A percentile compares a stretch with the other conserved stretches of the same genome.
Conservation (phyloP, 2,797 vertebrate species). For the Intellagama lesueurii region DNA sequence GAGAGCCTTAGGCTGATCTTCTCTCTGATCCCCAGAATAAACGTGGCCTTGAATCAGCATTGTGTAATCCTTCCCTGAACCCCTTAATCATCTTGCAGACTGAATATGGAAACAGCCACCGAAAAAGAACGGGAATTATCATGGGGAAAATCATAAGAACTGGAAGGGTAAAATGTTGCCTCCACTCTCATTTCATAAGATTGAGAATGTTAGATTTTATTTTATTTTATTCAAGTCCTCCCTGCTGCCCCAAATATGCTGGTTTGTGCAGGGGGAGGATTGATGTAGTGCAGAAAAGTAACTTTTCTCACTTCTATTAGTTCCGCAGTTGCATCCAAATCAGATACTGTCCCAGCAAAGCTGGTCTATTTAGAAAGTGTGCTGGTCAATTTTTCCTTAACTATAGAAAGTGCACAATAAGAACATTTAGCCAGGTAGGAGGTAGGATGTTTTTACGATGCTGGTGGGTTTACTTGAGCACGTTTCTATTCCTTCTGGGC, state of each 20-base stretch:
- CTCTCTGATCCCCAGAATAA: not conserved
- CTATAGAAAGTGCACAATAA: not conserved
- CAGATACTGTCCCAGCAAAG: fast-evolving
- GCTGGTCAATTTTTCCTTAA: not conserved
- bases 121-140: not conserved
- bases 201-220: too few relatives aligned
- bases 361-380: not conserved
- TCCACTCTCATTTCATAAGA: not conserved
- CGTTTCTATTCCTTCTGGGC: slow-evolving; percentile 15
- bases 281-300: too few relatives aligned
- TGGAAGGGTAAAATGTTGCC: fast-evolving
- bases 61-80: not conserved
- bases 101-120: not conserved
- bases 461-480: not conserved
- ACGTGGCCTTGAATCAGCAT: not conserved
- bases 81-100: slow-evolving; percentile 15
- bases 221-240: too few relatives aligned
- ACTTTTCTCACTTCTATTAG: too few relatives aligned
- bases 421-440: not conserved
- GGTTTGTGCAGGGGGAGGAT: too few relatives aligned
- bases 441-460: not conserved
- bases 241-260: too few relatives aligned
- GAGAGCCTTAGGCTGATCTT: not conserved
- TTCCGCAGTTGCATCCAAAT: fast-evolving
- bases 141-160: not conserved